Percentiles rank a stretch among this genome's conserved stretches.
Evolutionary conservation across 2,797 vertebrate species (phyloP).

Genomic region (Amblyopsis hoosieri): DNA sequence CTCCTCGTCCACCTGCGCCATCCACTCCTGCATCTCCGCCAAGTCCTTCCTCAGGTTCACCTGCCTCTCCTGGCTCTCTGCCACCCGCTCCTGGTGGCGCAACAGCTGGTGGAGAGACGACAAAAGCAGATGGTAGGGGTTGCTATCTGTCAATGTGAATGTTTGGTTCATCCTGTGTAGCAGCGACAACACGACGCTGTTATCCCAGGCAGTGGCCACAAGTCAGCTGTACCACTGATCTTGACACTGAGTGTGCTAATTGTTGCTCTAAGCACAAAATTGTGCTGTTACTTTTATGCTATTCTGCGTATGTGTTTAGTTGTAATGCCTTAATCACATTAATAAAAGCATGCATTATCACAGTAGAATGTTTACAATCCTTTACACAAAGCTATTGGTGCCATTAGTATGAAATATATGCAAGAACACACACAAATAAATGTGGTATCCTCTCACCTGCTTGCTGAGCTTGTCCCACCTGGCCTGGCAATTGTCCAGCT

Average conservation of each 20-base stretch:
- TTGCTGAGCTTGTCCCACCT: slow-evolving; percentile 87
- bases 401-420: neutral
- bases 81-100: slow-evolving; percentile 82
- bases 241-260: no score
- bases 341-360: no score
- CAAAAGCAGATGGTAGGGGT: neutral
- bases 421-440: neutral
- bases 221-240: no score
- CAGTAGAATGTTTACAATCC: no score
- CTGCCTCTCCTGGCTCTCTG: slow-evolving; percentile 90
- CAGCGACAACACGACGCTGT: no score
- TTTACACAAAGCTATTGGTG: neutral
- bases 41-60: slow-evolving; percentile 94
- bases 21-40: slow-evolving; percentile 98
- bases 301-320: no score
- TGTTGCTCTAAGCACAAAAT: no score
- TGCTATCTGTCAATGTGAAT: no score
- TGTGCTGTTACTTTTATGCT: no score
- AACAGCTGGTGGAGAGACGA: slow-evolving; percentile 76
- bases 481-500: slow-evolving; percentile 74
- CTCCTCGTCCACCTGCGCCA: slow-evolving; percentile 94
- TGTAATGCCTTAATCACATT: no score
- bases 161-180: no score
- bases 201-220: no score
- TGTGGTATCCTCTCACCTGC: slow-evolving; percentile 76